Evolutionary conservation across 1,140 invertebrate genomes (phyloP).

Genomic region (Trichonephila clavipes): DNA sequence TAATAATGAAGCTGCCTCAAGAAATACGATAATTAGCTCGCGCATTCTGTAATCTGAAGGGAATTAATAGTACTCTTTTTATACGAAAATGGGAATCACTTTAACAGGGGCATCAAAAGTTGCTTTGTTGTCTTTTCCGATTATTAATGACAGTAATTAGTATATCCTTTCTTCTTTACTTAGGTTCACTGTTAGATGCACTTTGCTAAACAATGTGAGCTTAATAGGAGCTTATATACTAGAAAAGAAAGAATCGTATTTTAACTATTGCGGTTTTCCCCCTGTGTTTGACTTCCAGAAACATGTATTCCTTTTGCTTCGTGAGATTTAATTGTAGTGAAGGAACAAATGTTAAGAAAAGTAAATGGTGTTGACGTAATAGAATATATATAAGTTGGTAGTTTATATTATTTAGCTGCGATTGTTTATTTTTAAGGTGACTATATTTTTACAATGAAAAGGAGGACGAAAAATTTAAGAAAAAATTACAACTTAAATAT

Average conservation of each 20-base stretch:
- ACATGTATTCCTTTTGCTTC: no score
- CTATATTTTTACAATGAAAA: no score
- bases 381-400: no score
- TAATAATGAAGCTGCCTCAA: background rate
- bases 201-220: background rate
- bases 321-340: no score
- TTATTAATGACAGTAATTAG: constrained; percentile 2
- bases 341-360: no score
- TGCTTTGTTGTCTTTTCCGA: background rate
- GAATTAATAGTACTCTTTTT: background rate
- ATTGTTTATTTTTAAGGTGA: no score
- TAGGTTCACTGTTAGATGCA: background rate
- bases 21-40: constrained; percentile 13
- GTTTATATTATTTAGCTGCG: no score
- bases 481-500: no score
- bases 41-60: background rate
- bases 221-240: background rate
- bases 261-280: no score
- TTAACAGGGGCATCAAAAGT: background rate
- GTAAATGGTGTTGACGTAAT: no score
- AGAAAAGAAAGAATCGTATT: background rate
- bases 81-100: background rate
- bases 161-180: background rate
- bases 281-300: no score
- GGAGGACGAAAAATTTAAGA: no score